Evolutionary conservation across 2,797 vertebrate species (phyloP), one percentile per base, ranked within the genome.

Genomic region (Mastacembelus armatus): DNA sequence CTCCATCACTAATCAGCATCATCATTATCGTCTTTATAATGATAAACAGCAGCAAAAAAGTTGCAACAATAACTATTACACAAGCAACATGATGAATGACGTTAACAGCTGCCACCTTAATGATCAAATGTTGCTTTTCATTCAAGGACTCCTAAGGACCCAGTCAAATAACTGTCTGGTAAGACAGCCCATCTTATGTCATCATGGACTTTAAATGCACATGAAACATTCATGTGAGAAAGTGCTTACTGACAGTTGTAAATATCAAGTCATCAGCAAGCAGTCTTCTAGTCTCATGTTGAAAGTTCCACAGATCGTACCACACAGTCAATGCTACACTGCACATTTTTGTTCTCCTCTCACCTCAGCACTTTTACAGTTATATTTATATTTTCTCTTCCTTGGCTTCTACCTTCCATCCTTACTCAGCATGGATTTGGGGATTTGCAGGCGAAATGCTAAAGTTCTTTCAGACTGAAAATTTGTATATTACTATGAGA

Each of bases 261-360:
- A 49, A 45, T 45, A 55, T 55, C 39, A 44, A 7, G 7, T 22
- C 48, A 69, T 59, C 16, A 60, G 19, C 11, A 30, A n/a, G n/a
- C n/a, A n/a, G n/a, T n/a, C n/a, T n/a, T 43, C 77, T 74, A 81
- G 81, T 72, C 62, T 70, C 15, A 50, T 30, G 35, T 27, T 36
- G 11, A 36, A 38, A 36, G n/a, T 66, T 57, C 45, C 18, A 10
- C 19, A 19, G 33, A 43, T 32, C 35, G 56, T 15, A 21, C 7
- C 16, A 16, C 19, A 10, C 21, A 48, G 45, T 72, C 64, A 64
- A 39, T 49, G 26, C 21, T 44, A 40, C 16, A 7, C 3, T 18
- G 18, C 48, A 60, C 19, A 60, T 70, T 51, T 43, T 40, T 51
- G n/a, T 51, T 56, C 18, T 48, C 5, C 21, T 44, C 48, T 11